Base-by-base conservation (phyloP, 1,140 invertebrate species). In the Bombus consobrinus region DNA sequence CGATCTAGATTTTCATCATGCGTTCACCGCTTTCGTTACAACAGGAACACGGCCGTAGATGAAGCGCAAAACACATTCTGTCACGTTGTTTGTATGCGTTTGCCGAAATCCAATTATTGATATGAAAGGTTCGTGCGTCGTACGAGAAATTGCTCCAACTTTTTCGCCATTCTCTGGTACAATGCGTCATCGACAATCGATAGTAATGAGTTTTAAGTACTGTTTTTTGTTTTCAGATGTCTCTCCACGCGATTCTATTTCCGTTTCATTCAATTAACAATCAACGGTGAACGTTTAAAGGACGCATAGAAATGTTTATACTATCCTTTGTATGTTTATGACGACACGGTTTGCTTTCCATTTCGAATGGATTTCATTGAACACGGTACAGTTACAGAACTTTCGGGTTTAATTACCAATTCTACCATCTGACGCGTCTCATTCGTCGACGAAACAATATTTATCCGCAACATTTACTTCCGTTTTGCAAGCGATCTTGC, bases 121-220 rank as follows among this genome's bases (percentile, higher is more conserved):
- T 47, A 18, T 15, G 47, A 41, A 39, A 53, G 43, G 66, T 37
- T 39, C 0, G n/a, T 22, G 1, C 41, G 1, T n/a, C 28, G 62
- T 47, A 43, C 32, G 43, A 66, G 13, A 25, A 71, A 47, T 37
- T 13, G 43, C 13, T 37, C 25, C 10, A 69, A 68, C 39, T 47
- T 47, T 68, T 53, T 28, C 32, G 10, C 62, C 3, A 34, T 13
- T 37, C 5, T 15, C n/a, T 13, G 25, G 39, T 28, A 66, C 62
- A 79, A 79, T 47, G 66, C 28, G 41, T 10, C 34, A 53, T 22
- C 37, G 43, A 57, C 15, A 25, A 71, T 28, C 43, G 62, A 79
- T 68, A 71, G 53, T 71, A 71, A 81, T 81, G 66, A 81, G 66
- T 53, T 79, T 68, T 37, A 43, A n/a, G 18, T 43, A 15, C 22